phyloP scores from a whole-genome alignment of 2,797 vertebrate species.

The Sebastes miniatus region DNA sequence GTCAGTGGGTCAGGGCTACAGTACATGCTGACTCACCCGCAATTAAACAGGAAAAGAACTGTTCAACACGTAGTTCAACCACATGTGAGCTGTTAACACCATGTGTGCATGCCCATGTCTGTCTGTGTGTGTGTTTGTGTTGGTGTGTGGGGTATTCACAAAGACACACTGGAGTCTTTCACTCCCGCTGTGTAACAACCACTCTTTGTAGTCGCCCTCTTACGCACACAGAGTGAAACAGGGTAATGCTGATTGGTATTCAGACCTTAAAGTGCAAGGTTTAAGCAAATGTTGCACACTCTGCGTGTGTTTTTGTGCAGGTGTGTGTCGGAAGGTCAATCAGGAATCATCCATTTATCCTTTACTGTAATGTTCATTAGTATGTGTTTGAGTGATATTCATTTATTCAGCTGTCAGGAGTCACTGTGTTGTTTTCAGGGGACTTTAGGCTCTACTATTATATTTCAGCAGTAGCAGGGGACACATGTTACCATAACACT shows the following conservation, averaged over 20 bases:
- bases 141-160: conserved; percentile 31
- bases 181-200: conserved; percentile 70
- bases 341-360: background rate
- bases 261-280: conserved; percentile 40
- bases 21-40: conserved; percentile 54
- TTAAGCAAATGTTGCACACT: conserved; percentile 11
- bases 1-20: conserved; percentile 35
- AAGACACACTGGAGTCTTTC: conserved; percentile 75
- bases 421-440: no score
- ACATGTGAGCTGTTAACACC: conserved; percentile 58
- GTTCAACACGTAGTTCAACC: conserved; percentile 32
- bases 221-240: conserved; percentile 38
- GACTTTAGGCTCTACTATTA: background rate
- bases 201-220: conserved; percentile 70
- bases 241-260: conserved; percentile 70
- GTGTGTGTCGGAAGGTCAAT: background rate
- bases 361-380: background rate
- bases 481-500: conserved; percentile 38
- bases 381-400: background rate
- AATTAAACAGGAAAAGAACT: conserved; percentile 28
- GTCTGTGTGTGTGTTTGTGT: conserved; percentile 15
- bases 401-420: background rate
- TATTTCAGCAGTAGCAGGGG: conserved; percentile 1
- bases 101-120: conserved; percentile 15
- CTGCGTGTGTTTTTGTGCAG: background rate